Conservation (phyloP, 2,888 invertebrate genomes). For the Carabus problematicus region DNA sequence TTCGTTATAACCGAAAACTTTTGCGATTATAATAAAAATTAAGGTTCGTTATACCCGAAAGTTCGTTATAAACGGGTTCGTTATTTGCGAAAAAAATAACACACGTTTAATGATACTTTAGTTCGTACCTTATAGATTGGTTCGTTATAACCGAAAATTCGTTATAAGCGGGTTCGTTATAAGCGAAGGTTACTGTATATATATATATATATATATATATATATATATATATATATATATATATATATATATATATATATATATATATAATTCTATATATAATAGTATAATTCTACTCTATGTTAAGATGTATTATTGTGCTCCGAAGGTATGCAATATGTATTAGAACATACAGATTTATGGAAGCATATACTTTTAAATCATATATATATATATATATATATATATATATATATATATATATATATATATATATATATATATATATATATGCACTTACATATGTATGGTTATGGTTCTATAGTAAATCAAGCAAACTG, state of each 20-base stretch:
- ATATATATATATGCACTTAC: neutral
- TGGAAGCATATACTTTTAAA: neutral
- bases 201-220: conserved; percentile 4
- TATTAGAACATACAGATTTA: neutral
- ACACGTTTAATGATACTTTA: too few species aligned
- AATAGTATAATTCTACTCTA: neutral
- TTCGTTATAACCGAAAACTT: too few species aligned
- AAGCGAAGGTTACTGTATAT: too few species aligned
- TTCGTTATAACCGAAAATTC: too few species aligned
- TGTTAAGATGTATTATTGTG: too few species aligned
- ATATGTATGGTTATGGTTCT: neutral
- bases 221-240: neutral
- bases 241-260: conserved; percentile 12
- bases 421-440: neutral
- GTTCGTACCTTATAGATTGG: too few species aligned
- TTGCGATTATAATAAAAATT: too few species aligned
- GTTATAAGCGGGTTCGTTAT: too few species aligned
- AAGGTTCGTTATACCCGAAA: too few species aligned
- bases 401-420: conserved; percentile 9
- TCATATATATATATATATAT: neutral
- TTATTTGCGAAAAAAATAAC: too few species aligned
- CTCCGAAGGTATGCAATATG: too few species aligned
- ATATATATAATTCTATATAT: neutral
- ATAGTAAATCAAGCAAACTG: neutral
- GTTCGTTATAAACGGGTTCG: too few species aligned